These are phyloP conservation scores for Masnerella sp. DNA, from an alignment of 2,888 invertebrate species.

Conservation along the genomic window DNA sequence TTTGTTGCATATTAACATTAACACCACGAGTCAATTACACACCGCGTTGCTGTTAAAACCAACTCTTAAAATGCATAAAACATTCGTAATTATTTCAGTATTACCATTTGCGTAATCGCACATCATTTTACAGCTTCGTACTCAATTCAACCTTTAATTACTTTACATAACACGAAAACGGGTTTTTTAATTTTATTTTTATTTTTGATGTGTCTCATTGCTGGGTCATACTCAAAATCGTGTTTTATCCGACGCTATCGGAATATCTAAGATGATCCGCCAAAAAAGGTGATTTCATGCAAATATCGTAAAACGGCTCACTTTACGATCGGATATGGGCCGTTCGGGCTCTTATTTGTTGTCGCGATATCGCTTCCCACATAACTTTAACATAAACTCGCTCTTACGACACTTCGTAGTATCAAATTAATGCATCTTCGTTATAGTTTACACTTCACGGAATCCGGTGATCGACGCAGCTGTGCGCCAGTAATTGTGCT, in stretches of 20 bases:
- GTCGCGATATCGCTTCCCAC: slow-evolving; percentile 24
- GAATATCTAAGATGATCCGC: slow-evolving; percentile 32
- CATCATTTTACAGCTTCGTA: slow-evolving; percentile 1
- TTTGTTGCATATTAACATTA: too few species aligned
- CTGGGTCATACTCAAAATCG: slow-evolving; percentile 5
- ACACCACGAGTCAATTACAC: too few species aligned
- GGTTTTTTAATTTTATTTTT: slow-evolving; percentile 7
- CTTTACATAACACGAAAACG: slow-evolving; percentile 35
- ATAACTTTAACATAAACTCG: slow-evolving; percentile 22
- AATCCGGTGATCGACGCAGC: background rate
- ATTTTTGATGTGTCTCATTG: slow-evolving; percentile 8
- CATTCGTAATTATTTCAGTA: slow-evolving; percentile 22
- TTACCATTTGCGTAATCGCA: slow-evolving; percentile 18
- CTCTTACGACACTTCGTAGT: slow-evolving; percentile 31
- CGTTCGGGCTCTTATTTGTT: slow-evolving; percentile 27
- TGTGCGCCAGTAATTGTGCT: slow-evolving; percentile 19
- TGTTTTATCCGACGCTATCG: slow-evolving; percentile 12
- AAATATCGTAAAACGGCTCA: slow-evolving; percentile 34
- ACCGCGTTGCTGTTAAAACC: too few species aligned
- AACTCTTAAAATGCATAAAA: too few species aligned
- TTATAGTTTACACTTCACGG: slow-evolving; percentile 22
- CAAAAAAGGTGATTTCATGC: slow-evolving; percentile 41
- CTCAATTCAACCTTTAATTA: slow-evolving; percentile 25
- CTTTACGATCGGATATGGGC: slow-evolving; percentile 27
- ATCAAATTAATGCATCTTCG: slow-evolving; percentile 36